Base-by-base conservation (phyloP, 2,113 vertebrate genomes). In the Petrocephalus microphthalmus region DNA sequence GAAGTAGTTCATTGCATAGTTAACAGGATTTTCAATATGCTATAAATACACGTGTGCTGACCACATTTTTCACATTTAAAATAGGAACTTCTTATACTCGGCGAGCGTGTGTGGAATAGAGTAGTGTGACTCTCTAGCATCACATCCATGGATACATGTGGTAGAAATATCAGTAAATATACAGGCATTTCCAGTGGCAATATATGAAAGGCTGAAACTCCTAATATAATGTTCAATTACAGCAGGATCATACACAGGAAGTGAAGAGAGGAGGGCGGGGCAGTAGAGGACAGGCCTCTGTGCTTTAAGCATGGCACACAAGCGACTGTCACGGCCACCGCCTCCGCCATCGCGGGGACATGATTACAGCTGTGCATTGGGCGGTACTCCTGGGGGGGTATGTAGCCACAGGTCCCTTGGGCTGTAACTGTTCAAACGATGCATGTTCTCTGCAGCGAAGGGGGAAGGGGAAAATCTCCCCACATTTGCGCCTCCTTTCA, bases 401-500 rank as follows among this genome's bases (percentile, higher is more conserved):
- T 49, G 20, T 57, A 89, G 81, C 89, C 89, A 87, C 89, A 89
- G 15, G 20, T 49, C 67, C 56, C 89, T 15, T 17, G 42, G 71
- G 74, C n/a, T 33, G 45, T 42, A 60, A 83, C 29, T 87, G 45
- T 10, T 86, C 29, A 78, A 86, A 71, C 20, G 20, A 20, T 86
- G 82, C n/a, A 47, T 78, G 64, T 87, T 87, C 52, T 82, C 33
- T 60, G 29, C 53, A 25, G 7, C 13, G 17, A 85, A 19, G 52
- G 52, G 17, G 29, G 51, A 67, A 22, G 57, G 17, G 84, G 81
- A 33, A 86, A 11, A 85, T 51, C 25, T 29, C 71, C 82, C 42
- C 37, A 25, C 87, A 83, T 89, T 86, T 86, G 88, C n/a, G 33
- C 86, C 57, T 93, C 91, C 92, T 93, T 91, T 90, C 81, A 84